These are phyloP conservation scores for Heliconius erato DNA, from an alignment of 2,888 invertebrate genomes.

Conservation along the genomic window DNA sequence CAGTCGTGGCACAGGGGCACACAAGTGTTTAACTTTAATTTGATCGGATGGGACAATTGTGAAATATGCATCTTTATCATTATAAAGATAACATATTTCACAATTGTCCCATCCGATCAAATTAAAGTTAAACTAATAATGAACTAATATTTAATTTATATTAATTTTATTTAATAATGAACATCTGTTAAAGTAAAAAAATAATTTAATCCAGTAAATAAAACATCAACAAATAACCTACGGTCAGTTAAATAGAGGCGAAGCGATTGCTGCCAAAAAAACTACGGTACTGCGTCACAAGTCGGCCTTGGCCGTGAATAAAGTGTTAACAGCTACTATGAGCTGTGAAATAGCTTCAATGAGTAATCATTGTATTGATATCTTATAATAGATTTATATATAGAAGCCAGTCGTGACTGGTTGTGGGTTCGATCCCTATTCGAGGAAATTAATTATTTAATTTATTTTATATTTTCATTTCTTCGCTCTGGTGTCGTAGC, in stretches of 20 bases:
- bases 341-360: conserved; percentile 24
- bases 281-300: conserved; percentile 22
- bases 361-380: conserved; percentile 13
- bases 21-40: no score
- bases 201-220: background rate
- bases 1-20: no score
- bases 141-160: no score
- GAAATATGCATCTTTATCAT: no score
- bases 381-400: background rate
- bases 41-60: no score
- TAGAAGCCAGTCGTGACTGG: background rate
- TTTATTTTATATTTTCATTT: no score
- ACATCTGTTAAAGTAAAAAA: background rate
- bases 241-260: conserved; percentile 1
- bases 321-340: conserved; percentile 20
- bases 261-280: conserved; percentile 39
- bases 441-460: no score
- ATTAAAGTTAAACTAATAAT: background rate
- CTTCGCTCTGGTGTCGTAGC: no score
- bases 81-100: no score
- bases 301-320: conserved; percentile 43
- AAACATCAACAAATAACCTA: background rate
- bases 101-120: background rate
- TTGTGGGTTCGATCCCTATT: no score
- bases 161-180: no score